Conservation (phyloP, 2,797 vertebrate genomes). For the Thripadectes ignobilis region DNA sequence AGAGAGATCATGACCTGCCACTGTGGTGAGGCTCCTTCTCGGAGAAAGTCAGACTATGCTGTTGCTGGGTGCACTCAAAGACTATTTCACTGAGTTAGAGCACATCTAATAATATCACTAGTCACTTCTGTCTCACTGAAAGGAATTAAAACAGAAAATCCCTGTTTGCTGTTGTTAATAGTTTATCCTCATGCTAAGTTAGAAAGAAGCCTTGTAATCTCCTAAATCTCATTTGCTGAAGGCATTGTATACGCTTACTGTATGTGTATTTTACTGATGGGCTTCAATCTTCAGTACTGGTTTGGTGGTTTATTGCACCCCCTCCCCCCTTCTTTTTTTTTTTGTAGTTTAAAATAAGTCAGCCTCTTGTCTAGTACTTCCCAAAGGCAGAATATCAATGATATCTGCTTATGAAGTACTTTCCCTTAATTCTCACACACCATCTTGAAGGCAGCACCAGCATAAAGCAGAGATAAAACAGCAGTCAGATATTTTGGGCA, state of each 20-base stretch:
- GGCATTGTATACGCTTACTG: not conserved
- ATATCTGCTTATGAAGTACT: not conserved
- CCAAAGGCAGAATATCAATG: not conserved
- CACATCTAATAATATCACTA: not conserved
- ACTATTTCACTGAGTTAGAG: not conserved
- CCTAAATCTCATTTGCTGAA: not conserved
- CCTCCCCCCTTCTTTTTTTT: not conserved
- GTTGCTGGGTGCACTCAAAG: not conserved
- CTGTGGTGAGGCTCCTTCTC: not conserved
- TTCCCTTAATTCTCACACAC: not conserved
- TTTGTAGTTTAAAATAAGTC: not conserved
- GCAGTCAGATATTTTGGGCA: not conserved
- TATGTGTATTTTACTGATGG: not conserved
- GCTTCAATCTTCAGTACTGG: not conserved
- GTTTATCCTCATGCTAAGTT: not conserved
- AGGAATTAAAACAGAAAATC: not conserved
- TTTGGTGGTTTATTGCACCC: not conserved
- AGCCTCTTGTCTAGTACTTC: not conserved
- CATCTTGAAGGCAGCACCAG: not conserved
- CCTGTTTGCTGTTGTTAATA: not conserved
- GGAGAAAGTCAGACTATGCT: not conserved
- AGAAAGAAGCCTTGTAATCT: not conserved
- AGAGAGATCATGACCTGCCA: not conserved
- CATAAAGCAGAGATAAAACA: not conserved
- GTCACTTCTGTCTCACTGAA: not conserved